Conservation (phyloP, 2,888 invertebrate genomes). For the Pterostichus niger region DNA sequence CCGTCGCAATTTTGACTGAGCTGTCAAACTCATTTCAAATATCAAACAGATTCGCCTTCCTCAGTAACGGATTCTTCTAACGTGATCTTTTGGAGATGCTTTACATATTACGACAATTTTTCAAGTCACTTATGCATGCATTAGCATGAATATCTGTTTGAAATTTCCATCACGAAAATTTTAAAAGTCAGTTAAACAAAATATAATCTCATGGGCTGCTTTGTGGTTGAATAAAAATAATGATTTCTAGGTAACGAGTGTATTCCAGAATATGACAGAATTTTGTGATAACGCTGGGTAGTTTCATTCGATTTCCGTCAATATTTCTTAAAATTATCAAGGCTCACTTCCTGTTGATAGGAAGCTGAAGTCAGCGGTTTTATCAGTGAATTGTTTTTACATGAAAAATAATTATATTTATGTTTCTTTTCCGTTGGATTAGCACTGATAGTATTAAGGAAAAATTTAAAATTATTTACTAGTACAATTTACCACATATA, state of each 20-base stretch:
- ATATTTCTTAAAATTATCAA: constrained; percentile 61
- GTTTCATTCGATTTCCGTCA: constrained; percentile 55
- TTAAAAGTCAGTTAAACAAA: constrained; percentile 49
- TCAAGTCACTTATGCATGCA: neutral
- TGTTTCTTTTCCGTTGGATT: constrained; percentile 50
- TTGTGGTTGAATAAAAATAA: constrained; percentile 6
- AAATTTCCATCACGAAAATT: constrained; percentile 49
- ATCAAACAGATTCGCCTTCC: neutral
- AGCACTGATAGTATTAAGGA: constrained; percentile 1
- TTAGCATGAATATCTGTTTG: constrained; percentile 31
- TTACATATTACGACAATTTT: constrained; percentile 16
- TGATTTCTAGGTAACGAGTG: neutral
- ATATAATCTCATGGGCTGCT: constrained; percentile 26
- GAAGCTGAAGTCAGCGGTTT: constrained; percentile 36
- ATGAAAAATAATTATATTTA: constrained; percentile 55
- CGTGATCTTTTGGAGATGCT: neutral
- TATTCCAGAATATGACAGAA: constrained; percentile 31
- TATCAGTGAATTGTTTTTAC: constrained; percentile 46
- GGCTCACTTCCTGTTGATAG: constrained; percentile 53
- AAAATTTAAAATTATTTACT: neutral
- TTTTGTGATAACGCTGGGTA: constrained; percentile 3
- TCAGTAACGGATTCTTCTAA: neutral
- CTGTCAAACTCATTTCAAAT: constrained; percentile 47
- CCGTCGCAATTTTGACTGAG: constrained; percentile 23
- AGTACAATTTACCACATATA: neutral